phyloP scores from a whole-genome alignment of 2,888 invertebrate genomes.

The Athrips mouffetella region DNA sequence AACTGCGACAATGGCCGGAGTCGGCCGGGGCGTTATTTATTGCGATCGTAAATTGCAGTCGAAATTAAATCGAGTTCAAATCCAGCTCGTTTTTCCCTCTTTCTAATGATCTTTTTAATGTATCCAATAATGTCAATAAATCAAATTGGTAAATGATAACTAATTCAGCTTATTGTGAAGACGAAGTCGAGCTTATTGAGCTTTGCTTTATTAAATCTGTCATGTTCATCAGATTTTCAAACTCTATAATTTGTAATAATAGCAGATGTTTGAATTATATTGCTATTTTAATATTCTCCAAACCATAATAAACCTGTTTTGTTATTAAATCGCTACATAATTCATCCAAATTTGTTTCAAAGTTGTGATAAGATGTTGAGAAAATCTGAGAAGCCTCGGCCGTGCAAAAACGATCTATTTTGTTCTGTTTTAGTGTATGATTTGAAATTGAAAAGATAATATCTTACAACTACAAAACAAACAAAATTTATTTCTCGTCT shows the following conservation, averaged over 20 bases:
- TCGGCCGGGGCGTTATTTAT: conserved; percentile 66
- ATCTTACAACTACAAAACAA: no score
- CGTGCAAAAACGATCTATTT: no score
- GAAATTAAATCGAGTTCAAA: conserved; percentile 70
- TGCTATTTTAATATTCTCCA: no score
- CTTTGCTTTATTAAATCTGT: neutral
- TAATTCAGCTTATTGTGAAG: conserved; percentile 23
- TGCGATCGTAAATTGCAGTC: conserved; percentile 67
- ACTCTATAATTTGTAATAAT: neutral
- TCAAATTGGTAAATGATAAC: conserved; percentile 46
- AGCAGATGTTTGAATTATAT: no score
- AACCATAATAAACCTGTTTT: no score
- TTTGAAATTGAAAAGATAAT: no score
- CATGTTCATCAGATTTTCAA: neutral
- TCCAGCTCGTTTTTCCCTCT: conserved; percentile 50
- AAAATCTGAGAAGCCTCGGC: no score
- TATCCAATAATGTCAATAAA: conserved; percentile 62
- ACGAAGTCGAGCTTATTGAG: neutral
- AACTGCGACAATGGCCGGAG: conserved; percentile 68
- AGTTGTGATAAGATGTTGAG: no score
- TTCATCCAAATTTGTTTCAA: no score
- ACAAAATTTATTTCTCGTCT: no score
- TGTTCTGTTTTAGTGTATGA: no score
- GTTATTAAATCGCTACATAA: no score
- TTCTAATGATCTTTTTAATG: conserved; percentile 55